Percentiles rank a stretch among this genome's conserved stretches.
Conservation (phyloP, 35 echinoderm and acorn worm genomes). For the Patiria miniata region DNA sequence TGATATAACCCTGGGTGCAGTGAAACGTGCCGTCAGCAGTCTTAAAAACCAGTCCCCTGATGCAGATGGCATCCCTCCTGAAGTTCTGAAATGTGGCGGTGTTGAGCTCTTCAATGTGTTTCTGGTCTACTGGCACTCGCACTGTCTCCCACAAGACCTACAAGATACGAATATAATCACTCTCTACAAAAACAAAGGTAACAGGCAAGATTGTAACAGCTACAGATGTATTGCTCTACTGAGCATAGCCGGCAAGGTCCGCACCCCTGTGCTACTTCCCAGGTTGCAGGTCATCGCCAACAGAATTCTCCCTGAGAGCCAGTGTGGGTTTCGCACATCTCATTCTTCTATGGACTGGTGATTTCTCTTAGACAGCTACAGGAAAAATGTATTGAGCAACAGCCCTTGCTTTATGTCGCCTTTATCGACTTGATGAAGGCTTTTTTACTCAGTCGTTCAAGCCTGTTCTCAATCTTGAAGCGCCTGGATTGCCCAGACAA, state of each 20-base stretch:
- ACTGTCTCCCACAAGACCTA: conserved; percentile 1
- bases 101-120: too few species aligned
- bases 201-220: not conserved
- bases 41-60: not conserved
- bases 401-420: not conserved
- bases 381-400: conserved; percentile 26
- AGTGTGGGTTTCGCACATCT: not conserved
- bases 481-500: not conserved
- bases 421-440: conserved; percentile 32
- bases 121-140: not conserved
- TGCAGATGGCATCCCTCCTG: not conserved
- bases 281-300: too few species aligned
- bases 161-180: not conserved
- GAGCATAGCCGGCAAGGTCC: too few species aligned
- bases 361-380: conserved; percentile 9
- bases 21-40: not conserved
- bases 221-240: not conserved
- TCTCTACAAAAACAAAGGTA: not conserved
- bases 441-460: not conserved
- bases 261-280: not conserved
- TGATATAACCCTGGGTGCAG: not conserved
- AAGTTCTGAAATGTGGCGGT: too few species aligned
- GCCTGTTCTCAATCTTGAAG: conserved; percentile 9
- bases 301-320: conserved; percentile 11
- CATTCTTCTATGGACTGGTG: not conserved